A percentile compares a stretch with the other conserved stretches of the same genome.
phyloP scores from a whole-genome alignment of 92 coral and sea anemone species.

The Blastomussa wellsi region DNA sequence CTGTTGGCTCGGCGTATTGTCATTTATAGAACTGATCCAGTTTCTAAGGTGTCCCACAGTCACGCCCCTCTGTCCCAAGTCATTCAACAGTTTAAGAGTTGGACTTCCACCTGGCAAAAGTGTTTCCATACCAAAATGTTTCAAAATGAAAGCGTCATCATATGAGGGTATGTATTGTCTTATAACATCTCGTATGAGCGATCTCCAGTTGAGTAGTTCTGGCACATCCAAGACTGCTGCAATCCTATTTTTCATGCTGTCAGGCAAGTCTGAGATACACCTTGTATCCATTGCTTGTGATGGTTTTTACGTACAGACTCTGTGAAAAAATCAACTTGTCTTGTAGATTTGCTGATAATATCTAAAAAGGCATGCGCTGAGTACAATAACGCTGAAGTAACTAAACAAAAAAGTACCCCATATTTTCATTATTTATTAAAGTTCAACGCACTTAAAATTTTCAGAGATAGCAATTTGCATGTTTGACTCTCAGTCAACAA shows the following conservation, averaged over 20 bases:
- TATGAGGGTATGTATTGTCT: conserved; percentile 27
- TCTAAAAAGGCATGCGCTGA: too few species aligned
- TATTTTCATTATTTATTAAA: too few species aligned
- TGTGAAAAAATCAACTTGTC: background rate
- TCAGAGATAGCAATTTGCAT: too few species aligned
- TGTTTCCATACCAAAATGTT: conserved; percentile 58
- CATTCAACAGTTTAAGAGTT: conserved; percentile 62
- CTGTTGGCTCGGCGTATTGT: conserved; percentile 48
- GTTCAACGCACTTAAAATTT: too few species aligned
- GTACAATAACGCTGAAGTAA: too few species aligned
- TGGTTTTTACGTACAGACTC: background rate
- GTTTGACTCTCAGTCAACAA: too few species aligned
- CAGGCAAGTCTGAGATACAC: conserved; percentile 64
- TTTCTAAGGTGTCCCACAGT: conserved; percentile 67
- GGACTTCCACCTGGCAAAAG: conserved; percentile 85
- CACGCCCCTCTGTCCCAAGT: conserved; percentile 60
- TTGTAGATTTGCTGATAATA: background rate
- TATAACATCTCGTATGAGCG: conserved; percentile 60
- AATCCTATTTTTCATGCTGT: conserved; percentile 47
- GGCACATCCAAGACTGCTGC: conserved; percentile 63
- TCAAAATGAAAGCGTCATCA: conserved; percentile 46
- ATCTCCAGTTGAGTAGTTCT: conserved; percentile 76
- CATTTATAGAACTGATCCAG: conserved; percentile 49
- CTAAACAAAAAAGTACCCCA: too few species aligned
- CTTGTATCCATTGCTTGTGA: conserved; percentile 40